Evolutionary conservation across 2,888 invertebrate species (phyloP).

Genomic region (Oligia latruncula): DNA sequence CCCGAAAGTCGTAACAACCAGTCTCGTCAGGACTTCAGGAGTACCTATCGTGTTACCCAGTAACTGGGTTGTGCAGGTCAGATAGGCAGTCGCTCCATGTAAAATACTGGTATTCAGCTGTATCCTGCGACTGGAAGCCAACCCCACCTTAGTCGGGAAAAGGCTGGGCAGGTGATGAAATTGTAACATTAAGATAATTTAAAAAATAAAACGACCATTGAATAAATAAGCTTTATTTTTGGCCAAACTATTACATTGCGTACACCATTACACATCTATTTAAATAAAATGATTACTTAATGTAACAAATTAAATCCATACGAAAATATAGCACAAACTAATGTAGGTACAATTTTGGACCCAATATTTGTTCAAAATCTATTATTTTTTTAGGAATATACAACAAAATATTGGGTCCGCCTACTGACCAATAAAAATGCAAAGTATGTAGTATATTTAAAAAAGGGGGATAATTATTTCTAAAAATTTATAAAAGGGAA

Average conservation of each 20-base stretch:
- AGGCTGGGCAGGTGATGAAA: not conserved
- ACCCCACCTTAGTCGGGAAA: not conserved
- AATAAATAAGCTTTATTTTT: constrained; percentile 91
- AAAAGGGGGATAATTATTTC: constrained; percentile 60
- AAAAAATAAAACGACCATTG: constrained; percentile 70
- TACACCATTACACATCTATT: constrained; percentile 81
- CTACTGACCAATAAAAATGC: constrained; percentile 55
- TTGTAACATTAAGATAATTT: not conserved
- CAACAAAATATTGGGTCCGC: constrained; percentile 47
- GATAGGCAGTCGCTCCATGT: not conserved
- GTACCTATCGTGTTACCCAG: not conserved
- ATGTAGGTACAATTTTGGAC: constrained; percentile 39
- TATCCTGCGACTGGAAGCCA: not conserved
- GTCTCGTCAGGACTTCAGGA: not conserved
- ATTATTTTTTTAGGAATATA: not conserved
- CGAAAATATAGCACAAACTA: constrained; percentile 62
- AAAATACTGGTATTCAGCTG: not conserved
- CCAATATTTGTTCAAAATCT: constrained; percentile 39
- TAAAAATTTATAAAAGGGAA: constrained; percentile 77
- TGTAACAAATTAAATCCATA: constrained; percentile 68
- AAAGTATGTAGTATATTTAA: constrained; percentile 54
- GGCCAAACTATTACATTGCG: constrained; percentile 89
- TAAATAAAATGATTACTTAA: constrained; percentile 75
- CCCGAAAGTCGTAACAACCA: not conserved
- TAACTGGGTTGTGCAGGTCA: not conserved